Evolutionary conservation across 2,888 invertebrate species (phyloP), one percentile per base, ranked within the genome.

Genomic region (Eumacrocentrus americanus): DNA sequence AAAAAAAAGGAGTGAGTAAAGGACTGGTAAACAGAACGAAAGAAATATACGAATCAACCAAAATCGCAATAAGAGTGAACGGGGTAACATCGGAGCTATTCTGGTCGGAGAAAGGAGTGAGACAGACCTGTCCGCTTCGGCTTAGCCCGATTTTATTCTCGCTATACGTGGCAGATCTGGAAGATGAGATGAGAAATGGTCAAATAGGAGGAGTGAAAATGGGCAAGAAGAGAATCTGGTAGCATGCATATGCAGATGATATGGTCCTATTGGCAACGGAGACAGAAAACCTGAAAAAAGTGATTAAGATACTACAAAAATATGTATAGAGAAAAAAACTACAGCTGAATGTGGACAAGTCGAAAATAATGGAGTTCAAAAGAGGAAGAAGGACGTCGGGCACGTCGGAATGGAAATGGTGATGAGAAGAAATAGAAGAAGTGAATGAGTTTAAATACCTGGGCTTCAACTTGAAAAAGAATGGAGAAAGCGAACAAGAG

Each of bases 131-230:
- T 53, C 60, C 60, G 5, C 29, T n/a, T n/a, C n/a, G n/a, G n/a
- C n/a, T 68, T 23, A 67, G 69, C 34, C 64, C 69, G 1, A 40
- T 51, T 0, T 57, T 69, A 1, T 69, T 70, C 46, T 60, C 58
- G 18, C 20, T 66, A 2, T 46, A 48, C 11, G 42, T 63, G 1
- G 60, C 63, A 5, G 61, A 62, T 11, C 5, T 68, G 42, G 64
- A 66, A 4, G 20, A 58, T 9, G 40, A 34, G 4, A 29, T 63
- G 11, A 47, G 34, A 34, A 57, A 58, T 11, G 59, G 54, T 22
- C 42, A 54, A 2, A 23, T 58, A 23, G 65, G 61, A 9, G 65
- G 62, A 20, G 38, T 63, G 1, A 22, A 11, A 1, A 47, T 64
- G 46, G 40, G 48, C 1, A 51, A 46, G 1, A 14, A 40, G 1